Evolutionary conservation across 2,113 vertebrate genomes (phyloP), one percentile per base, ranked within the genome.

Genomic region (Microcebus ravelobensis): DNA sequence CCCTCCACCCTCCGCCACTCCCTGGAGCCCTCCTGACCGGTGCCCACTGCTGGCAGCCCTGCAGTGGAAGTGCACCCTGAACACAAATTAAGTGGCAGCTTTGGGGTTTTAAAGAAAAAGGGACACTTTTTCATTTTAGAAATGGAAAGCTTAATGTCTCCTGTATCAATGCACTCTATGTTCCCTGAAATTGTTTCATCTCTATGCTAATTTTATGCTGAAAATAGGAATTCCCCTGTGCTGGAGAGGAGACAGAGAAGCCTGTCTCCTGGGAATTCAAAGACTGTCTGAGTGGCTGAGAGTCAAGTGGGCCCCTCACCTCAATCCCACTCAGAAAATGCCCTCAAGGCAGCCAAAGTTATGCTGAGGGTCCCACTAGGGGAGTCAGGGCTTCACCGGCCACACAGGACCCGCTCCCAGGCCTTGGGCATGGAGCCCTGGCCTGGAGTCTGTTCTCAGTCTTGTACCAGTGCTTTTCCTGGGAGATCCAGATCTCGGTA

Each of bases 131-230:
- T 90, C 70, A 87, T 90, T 94, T 94, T 87, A 85, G 52, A 88
- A 90, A 95, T 1, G 7, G 73, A 94, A 96, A 95, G 79, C 36
- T 34, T 80, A 77, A 73, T 63, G 63, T 95, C 34, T 93, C n/a
- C 57, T 79, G 4, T 91, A 71, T 91, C 94, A 86, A 0, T 91
- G 77, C 68, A 82, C 71, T 90, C 20, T 89, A 0, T 87, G 23
- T 95, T 63, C 83, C 31, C 20, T 79, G 82, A 86, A 93, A 91
- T 84, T 55, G 39, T 85, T 94, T 96, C 88, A 95, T 85, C 59
- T 85, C 48, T 96, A 57, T 96, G 91, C 70, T 97, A 87, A 94
- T 93, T 93, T 92, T 50, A 50, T 77, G 63, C 89, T 94, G 55
- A 87, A 94, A 73, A 91, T 42, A 71, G 52, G 90, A 91, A 29